A percentile compares a stretch with the other conserved stretches of the same genome.
These are phyloP conservation scores for Gastrophysa polygoni DNA, from an alignment of 2,888 invertebrate species.

Conservation along the genomic window DNA sequence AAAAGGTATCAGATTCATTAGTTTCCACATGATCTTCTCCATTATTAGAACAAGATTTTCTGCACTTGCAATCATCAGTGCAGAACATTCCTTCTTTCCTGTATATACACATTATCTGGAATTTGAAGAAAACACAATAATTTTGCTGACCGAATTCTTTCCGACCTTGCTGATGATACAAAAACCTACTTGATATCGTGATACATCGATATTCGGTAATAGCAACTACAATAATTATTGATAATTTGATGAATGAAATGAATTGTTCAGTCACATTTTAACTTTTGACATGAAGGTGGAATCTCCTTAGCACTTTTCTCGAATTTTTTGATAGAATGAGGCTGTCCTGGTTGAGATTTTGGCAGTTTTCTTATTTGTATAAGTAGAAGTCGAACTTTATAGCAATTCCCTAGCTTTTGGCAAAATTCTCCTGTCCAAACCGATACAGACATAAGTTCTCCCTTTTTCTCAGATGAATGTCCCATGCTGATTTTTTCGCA, in stretches of 20 bases:
- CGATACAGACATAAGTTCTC: neutral
- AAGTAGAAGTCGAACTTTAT: neutral
- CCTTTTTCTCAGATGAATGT: neutral
- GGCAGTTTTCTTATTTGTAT: too few relatives aligned
- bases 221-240: neutral
- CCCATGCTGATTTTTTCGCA: neutral
- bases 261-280: neutral
- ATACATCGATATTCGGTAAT: neutral
- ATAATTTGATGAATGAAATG: neutral
- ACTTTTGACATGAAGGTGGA: neutral
- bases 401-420: neutral
- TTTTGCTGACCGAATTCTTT: neutral
- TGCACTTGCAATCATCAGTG: too few relatives aligned
- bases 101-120: neutral
- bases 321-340: neutral
- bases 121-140: neutral
- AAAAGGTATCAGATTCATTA: neutral
- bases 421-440: neutral
- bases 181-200: neutral
- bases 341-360: neutral
- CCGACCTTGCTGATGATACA: neutral
- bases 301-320: neutral
- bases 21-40: neutral
- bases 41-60: neutral
- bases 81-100: neutral